Evolutionary conservation across 2,888 invertebrate species (phyloP).

Genomic region (Pandemis corylana): DNA sequence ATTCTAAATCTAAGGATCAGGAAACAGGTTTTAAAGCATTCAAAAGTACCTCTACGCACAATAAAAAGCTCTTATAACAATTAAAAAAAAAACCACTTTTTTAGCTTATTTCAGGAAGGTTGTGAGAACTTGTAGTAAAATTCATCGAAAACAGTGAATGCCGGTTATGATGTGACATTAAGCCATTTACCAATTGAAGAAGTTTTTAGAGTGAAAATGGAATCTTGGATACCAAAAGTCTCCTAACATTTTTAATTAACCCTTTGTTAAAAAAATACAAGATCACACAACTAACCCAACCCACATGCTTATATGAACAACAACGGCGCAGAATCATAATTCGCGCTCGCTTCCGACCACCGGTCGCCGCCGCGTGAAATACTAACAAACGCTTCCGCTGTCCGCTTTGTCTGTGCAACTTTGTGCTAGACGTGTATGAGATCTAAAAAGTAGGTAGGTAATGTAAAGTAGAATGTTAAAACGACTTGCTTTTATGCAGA

Average conservation of each 20-base stretch:
- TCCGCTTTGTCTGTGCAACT: conserved; percentile 64
- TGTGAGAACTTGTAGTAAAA: not conserved
- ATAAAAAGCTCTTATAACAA: no score
- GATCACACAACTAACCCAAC: conserved; percentile 7
- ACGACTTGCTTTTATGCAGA: not conserved
- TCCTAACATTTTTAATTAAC: not conserved
- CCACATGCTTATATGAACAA: conserved; percentile 11
- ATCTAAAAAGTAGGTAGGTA: conserved; percentile 3
- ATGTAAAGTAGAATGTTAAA: not conserved
- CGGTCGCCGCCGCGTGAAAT: conserved; percentile 55
- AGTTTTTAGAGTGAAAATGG: not conserved
- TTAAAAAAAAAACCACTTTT: not conserved
- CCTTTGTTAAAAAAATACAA: not conserved
- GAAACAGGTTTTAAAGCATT: no score
- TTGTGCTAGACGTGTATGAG: conserved; percentile 50
- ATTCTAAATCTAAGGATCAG: no score
- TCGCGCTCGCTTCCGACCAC: conserved; percentile 44
- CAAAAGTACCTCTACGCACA: no score
- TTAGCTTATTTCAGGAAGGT: not conserved
- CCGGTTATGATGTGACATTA: not conserved
- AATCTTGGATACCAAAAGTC: not conserved
- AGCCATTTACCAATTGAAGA: not conserved
- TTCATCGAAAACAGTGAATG: not conserved
- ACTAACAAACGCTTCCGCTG: conserved; percentile 68
- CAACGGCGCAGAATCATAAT: conserved; percentile 41